Evolutionary conservation across 2,888 invertebrate genomes (phyloP), one percentile per base, ranked within the genome.

Genomic region (Amphiduros pacificus): DNA sequence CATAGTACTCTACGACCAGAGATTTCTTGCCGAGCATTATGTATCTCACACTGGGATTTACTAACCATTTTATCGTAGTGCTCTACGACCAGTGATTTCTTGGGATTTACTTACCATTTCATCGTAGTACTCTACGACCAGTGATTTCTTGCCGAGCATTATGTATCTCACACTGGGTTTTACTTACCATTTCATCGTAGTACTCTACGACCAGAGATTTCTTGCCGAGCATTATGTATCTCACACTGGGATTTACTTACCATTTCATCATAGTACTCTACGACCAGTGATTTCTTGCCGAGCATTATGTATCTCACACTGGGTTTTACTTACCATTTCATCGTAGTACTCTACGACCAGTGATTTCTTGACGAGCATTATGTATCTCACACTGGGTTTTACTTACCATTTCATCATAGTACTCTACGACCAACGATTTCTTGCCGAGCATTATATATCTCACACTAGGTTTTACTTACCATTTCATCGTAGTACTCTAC

Each of bases 41-140:
- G 62, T 83, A n/a, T n/a, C n/a, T n/a, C n/a, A n/a, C n/a, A 82
- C 9, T 83, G 28, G 22, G n/a, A 26, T 2, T 4, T n/a, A 32
- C 69, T 51, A 20, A 71, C 71, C 63, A 71, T 55, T 62, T 97
- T 97, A 80, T 97, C 97, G 76, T 96, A 98, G 65, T 90, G 91
- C 83, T 98, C 97, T 0, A 93, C 92, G 11, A 95, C 92, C 0
- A 97, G 73, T 36, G 77, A 77, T 61, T 81, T 82, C 69, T 89
- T 83, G 28, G 22, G n/a, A 26, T 2, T 4, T n/a, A 32, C 69
- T 51, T 24, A 71, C 71, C 63, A 71, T 55, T 62, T 97, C 97
- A 80, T 97, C 97, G 76, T 96, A 98, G 65, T 90, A 91, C 83
- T 98, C 97, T 0, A 93, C 92, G 11, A 95, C 92, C 0, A 97